Evolutionary conservation across 2,888 invertebrate genomes (phyloP).

Genomic region (Anarsia innoxiella): DNA sequence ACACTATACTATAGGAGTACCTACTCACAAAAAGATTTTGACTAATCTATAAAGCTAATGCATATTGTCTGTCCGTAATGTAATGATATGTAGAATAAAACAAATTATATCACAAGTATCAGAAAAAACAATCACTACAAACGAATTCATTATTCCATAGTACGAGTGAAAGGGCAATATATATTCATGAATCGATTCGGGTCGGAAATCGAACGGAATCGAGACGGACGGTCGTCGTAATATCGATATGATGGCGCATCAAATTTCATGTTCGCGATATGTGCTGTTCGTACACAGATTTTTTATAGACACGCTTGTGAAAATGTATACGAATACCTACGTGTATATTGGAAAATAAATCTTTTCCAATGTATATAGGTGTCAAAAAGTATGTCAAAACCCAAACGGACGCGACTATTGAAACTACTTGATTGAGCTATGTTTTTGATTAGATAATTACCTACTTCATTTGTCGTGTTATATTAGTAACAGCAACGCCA

Average conservation of each 20-base stretch:
- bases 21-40: too few species aligned
- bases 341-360: neutral
- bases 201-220: slow-evolving; percentile 26
- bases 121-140: slow-evolving; percentile 20
- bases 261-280: slow-evolving; percentile 30
- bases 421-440: too few species aligned
- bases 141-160: slow-evolving; percentile 23
- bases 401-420: too few species aligned
- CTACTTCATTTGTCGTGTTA: too few species aligned
- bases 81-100: too few species aligned
- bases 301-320: slow-evolving; percentile 22
- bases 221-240: slow-evolving; percentile 38
- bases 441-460: too few species aligned
- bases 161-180: slow-evolving; percentile 31
- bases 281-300: slow-evolving; percentile 26
- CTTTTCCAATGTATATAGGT: too few species aligned
- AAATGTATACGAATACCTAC: slow-evolving; percentile 5
- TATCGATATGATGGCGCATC: slow-evolving; percentile 48
- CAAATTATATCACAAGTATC: slow-evolving; percentile 19
- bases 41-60: too few species aligned
- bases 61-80: too few species aligned
- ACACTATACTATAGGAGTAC: too few species aligned
- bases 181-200: slow-evolving; percentile 52
- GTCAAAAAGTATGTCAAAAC: too few species aligned
- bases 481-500: too few species aligned